Evolutionary conservation across 2,797 vertebrate genomes (phyloP).

Genomic region (Sorex maritimensis): DNA sequence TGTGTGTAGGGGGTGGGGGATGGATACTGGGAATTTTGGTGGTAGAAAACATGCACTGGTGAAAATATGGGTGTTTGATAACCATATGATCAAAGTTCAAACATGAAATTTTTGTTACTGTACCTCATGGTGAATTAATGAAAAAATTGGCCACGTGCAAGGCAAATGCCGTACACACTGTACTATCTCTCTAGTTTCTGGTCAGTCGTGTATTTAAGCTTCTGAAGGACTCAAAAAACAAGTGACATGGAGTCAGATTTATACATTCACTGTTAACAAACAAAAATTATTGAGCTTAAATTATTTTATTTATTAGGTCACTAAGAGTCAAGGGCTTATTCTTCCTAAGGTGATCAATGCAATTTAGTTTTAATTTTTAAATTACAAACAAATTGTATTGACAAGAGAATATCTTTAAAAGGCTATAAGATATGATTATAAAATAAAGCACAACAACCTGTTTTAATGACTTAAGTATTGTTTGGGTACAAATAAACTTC

Average conservation of each 20-base stretch:
- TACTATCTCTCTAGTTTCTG: too few species aligned
- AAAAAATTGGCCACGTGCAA: background rate
- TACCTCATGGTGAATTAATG: too few species aligned
- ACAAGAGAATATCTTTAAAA: slow-evolving; percentile 49
- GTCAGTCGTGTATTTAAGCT: background rate
- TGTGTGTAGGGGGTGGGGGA: too few species aligned
- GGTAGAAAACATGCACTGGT: too few species aligned
- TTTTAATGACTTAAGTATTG: slow-evolving; percentile 40
- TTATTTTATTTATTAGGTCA: background rate
- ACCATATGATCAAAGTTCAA: too few species aligned
- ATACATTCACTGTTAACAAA: slow-evolving; percentile 16
- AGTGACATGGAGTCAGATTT: background rate
- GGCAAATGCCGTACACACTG: too few species aligned
- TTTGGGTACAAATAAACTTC: slow-evolving; percentile 27
- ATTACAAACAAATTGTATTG: slow-evolving; percentile 46
- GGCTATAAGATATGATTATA: slow-evolving; percentile 31
- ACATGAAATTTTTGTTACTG: too few species aligned
- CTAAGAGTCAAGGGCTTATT: slow-evolving; percentile 45
- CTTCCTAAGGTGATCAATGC: background rate
- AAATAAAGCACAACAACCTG: background rate
- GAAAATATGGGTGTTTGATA: too few species aligned
- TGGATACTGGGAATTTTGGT: too few species aligned
- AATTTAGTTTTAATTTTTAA: slow-evolving; percentile 68
- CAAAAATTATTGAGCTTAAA: slow-evolving; percentile 2
- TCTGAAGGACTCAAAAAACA: slow-evolving; percentile 40